Percentiles rank a stretch among this genome's conserved stretches.
Conservation (phyloP, 2,113 vertebrate genomes). For the Tyrannus savana region DNA sequence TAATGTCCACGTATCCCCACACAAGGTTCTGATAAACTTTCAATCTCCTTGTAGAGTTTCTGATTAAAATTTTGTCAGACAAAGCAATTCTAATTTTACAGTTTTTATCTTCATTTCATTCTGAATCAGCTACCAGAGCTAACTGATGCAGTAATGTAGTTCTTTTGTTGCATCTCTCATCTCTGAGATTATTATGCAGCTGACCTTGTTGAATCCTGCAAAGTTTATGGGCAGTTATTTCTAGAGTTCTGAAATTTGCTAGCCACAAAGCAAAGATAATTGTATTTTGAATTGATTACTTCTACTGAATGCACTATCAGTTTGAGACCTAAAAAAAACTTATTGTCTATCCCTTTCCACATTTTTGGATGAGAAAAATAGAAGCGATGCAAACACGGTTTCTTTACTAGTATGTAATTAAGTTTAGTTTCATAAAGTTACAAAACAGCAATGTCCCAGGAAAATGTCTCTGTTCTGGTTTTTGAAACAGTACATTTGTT, state of each 20-base stretch:
- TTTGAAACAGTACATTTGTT: neutral
- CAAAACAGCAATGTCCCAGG: neutral
- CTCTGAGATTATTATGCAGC: neutral
- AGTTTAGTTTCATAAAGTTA: neutral
- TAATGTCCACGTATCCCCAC: rapidly evolving
- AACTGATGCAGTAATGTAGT: neutral
- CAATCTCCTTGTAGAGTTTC: neutral
- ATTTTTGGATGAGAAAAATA: neutral
- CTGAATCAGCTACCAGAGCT: neutral
- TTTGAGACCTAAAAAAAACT: neutral
- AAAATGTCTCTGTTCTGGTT: neutral
- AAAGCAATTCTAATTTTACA: neutral
- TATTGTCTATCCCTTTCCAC: neutral
- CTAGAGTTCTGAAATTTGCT: neutral
- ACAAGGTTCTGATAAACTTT: neutral
- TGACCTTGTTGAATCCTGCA: neutral
- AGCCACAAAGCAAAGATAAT: neutral
- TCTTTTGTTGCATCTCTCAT: neutral
- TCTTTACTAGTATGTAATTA: neutral
- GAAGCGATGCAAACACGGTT: neutral
- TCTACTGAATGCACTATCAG: neutral
- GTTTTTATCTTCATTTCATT: neutral
- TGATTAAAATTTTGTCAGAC: neutral
- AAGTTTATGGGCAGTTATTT: neutral
- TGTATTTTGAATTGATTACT: neutral